These are phyloP conservation scores for Masticophis lateralis DNA, from an alignment of 2,797 vertebrate genomes.

Conservation along the genomic window DNA sequence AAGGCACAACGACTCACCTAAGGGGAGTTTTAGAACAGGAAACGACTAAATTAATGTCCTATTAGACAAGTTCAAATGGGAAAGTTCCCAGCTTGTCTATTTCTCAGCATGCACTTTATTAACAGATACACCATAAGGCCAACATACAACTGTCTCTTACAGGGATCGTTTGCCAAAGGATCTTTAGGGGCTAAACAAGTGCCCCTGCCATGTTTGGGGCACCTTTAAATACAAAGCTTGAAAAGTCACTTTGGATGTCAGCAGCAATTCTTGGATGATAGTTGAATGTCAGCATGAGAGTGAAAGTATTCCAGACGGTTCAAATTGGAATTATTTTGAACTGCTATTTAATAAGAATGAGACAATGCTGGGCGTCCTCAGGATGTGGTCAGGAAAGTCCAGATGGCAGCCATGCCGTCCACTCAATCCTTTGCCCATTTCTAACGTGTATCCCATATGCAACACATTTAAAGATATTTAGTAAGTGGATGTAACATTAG, in stretches of 20 bases:
- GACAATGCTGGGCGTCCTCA: neutral
- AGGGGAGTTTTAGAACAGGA: neutral
- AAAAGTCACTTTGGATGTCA: neutral
- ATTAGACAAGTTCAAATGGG: neutral
- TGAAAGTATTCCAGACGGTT: neutral
- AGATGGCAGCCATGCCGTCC: neutral
- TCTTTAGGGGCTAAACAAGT: neutral
- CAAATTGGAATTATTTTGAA: neutral
- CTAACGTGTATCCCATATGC: neutral
- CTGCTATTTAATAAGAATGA: conserved; percentile 1
- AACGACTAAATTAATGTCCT: neutral
- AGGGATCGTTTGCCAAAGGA: neutral
- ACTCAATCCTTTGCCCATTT: neutral
- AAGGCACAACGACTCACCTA: neutral
- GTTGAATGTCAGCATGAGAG: neutral
- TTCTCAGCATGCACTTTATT: neutral
- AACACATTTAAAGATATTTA: neutral
- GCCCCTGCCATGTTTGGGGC: neutral
- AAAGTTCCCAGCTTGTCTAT: conserved; percentile 21
- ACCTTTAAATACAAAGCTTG: neutral
- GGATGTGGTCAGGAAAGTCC: too few relatives aligned
- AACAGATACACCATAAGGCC: conserved; percentile 24
- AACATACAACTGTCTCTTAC: conserved; percentile 32
- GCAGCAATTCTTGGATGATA: conserved; percentile 14
- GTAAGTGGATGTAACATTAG: neutral